These are phyloP conservation scores for Brachyopa scutellaris DNA, from an alignment of 2,888 invertebrate species.

Conservation along the genomic window DNA sequence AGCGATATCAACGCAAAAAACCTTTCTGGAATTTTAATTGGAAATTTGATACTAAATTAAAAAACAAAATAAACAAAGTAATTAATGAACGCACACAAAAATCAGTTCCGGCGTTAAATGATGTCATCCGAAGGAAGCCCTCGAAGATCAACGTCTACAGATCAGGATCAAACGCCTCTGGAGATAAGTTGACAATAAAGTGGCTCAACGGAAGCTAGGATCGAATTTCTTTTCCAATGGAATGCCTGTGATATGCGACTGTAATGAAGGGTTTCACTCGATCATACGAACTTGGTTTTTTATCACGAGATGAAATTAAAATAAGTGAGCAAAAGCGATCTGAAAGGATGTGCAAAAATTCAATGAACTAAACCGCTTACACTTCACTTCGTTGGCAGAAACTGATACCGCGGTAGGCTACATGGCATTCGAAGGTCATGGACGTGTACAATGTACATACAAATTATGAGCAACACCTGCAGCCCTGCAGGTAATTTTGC, in stretches of 20 bases:
- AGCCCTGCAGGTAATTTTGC: slow-evolving; percentile 54
- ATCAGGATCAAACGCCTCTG: slow-evolving; percentile 24
- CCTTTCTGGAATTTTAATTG: slow-evolving; percentile 61
- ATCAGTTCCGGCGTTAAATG: slow-evolving; percentile 67
- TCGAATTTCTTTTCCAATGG: slow-evolving; percentile 51
- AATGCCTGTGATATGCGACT: slow-evolving; percentile 35
- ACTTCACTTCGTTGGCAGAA: slow-evolving; percentile 9
- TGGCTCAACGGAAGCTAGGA: slow-evolving; percentile 35
- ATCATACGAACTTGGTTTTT: slow-evolving; percentile 16
- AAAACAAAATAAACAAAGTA: slow-evolving; percentile 6
- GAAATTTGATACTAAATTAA: slow-evolving; percentile 47
- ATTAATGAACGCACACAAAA: slow-evolving; percentile 49
- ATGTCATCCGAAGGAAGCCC: slow-evolving; percentile 67
- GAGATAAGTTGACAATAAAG: slow-evolving; percentile 31
- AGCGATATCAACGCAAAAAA: slow-evolving; percentile 37
- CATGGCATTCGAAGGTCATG: slow-evolving; percentile 46
- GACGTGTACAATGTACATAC: slow-evolving; percentile 14
- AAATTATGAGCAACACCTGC: slow-evolving; percentile 58
- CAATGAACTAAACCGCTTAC: slow-evolving; percentile 41
- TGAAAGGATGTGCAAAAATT: slow-evolving; percentile 52
- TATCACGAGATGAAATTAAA: neutral
- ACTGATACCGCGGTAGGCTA: slow-evolving; percentile 2
- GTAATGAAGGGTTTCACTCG: slow-evolving; percentile 45
- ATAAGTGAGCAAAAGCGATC: slow-evolving; percentile 23
- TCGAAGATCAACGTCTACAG: slow-evolving; percentile 13